phyloP scores from a whole-genome alignment of 2,113 vertebrate species.

The Cochlearius cochlearius region DNA sequence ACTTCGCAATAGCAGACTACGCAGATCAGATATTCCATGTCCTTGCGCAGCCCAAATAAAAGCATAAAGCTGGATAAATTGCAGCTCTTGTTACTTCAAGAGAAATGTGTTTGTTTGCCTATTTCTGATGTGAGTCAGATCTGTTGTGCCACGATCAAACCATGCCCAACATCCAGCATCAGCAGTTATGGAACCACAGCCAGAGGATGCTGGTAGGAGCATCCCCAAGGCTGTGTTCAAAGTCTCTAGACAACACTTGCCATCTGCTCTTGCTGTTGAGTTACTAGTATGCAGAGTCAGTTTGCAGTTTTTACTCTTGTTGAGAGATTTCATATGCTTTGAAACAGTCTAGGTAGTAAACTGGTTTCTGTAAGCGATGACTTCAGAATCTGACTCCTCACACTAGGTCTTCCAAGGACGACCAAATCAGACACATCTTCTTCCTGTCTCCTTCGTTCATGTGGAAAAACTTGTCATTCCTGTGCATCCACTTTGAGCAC shows the following conservation, averaged over 20 bases:
- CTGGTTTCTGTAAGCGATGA: not conserved
- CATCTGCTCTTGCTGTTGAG: not conserved
- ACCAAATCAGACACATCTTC: not conserved
- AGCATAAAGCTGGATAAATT: not conserved
- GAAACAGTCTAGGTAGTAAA: not conserved
- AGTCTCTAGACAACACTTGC: not conserved
- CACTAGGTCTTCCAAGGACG: not conserved
- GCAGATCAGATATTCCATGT: not conserved
- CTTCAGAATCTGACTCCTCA: not conserved
- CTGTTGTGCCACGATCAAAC: rapidly evolving
- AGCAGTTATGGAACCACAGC: not conserved
- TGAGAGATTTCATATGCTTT: not conserved
- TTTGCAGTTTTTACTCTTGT: not conserved
- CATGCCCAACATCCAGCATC: not conserved
- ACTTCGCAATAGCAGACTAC: not conserved
- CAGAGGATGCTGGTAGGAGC: not conserved
- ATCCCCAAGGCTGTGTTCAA: not conserved
- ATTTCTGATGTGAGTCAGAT: not conserved
- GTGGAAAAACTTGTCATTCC: not conserved
- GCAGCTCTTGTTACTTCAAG: not conserved
- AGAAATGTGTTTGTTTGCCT: not conserved
- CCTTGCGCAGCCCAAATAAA: not conserved
- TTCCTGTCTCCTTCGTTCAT: not conserved
- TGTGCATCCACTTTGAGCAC: not conserved
- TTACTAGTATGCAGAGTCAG: not conserved